Percentiles rank a stretch among this genome's conserved stretches.
phyloP scores from a whole-genome alignment of 2,888 invertebrate species.

The Hylaea fasciaria region DNA sequence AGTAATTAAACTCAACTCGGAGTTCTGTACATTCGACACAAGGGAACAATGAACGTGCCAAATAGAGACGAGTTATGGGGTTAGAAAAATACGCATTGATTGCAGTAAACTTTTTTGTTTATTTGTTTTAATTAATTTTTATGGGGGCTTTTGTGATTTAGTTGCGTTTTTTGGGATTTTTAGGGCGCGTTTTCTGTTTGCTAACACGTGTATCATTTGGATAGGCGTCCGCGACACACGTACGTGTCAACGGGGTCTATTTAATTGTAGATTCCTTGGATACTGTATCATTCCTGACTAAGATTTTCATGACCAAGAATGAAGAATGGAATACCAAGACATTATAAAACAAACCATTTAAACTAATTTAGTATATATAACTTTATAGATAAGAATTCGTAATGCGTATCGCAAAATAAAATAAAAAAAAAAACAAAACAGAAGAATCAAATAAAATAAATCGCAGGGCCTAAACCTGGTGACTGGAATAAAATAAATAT shows the following conservation, averaged over 20 bases:
- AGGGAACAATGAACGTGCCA: conserved; percentile 16
- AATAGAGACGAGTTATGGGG: conserved; percentile 25
- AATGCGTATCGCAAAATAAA: too few relatives aligned
- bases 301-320: too few relatives aligned
- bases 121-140: conserved; percentile 31
- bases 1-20: conserved; percentile 22
- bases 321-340: too few relatives aligned
- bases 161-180: conserved; percentile 12
- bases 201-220: background rate
- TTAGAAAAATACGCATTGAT: conserved; percentile 33
- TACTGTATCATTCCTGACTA: too few relatives aligned
- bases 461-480: background rate
- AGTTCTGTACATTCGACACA: conserved; percentile 2
- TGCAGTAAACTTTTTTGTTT: conserved; percentile 32
- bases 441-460: background rate
- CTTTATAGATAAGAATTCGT: too few relatives aligned
- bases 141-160: conserved; percentile 20
- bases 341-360: too few relatives aligned
- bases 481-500: conserved; percentile 1
- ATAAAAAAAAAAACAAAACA: background rate
- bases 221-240: too few relatives aligned
- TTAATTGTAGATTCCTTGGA: too few relatives aligned
- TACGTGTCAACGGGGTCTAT: too few relatives aligned
- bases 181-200: conserved; percentile 5
- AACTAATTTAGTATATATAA: too few relatives aligned